Evolutionary conservation across 2,113 vertebrate species (phyloP).

Genomic region (Callithrix jacchus): DNA sequence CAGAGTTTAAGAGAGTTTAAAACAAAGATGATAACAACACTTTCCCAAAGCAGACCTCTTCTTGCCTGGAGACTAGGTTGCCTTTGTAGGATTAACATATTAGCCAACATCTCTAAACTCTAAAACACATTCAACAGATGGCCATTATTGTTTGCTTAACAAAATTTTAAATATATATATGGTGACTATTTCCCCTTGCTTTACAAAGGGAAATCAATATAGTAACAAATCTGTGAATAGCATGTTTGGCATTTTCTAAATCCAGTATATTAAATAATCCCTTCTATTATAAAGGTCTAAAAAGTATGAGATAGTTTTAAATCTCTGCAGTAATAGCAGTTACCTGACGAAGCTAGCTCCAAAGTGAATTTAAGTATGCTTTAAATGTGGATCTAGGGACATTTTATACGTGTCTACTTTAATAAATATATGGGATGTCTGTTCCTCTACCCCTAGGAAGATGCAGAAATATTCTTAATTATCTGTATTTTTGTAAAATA

Average conservation of each 20-base stretch:
- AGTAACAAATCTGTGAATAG: neutral
- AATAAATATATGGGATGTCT: neutral
- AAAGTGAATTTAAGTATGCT: neutral
- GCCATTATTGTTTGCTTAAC: neutral
- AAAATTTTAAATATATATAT: neutral
- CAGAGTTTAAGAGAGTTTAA: no score
- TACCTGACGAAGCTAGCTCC: neutral
- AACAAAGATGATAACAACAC: no score
- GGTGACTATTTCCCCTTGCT: neutral
- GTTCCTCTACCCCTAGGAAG: neutral
- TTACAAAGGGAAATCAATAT: neutral
- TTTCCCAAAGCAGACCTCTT: no score
- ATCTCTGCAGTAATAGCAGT: neutral
- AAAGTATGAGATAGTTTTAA: neutral
- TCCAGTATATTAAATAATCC: neutral
- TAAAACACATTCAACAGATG: conserved; percentile 55
- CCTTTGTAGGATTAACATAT: no score
- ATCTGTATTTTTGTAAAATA: conserved; percentile 36
- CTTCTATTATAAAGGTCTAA: neutral
- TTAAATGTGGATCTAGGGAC: neutral
- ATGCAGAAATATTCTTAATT: neutral
- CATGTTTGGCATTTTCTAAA: conserved; percentile 25
- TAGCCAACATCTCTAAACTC: neutral
- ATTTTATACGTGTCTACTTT: neutral
- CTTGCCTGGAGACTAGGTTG: no score